Base-by-base conservation (phyloP, 1,140 invertebrate species). In the Drosophila melanogaster region DNA sequence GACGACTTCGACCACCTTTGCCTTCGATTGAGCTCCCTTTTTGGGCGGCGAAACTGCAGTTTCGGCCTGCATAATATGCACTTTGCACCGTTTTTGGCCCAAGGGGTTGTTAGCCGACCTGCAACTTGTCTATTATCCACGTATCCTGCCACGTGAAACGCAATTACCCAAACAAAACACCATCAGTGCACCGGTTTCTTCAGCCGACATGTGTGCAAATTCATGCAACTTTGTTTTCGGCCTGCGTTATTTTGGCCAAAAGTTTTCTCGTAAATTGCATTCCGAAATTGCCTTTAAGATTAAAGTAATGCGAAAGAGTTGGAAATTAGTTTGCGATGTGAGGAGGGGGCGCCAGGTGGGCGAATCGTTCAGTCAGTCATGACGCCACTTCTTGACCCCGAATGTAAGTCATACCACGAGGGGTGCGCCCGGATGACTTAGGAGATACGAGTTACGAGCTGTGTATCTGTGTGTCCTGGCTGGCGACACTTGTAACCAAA, bases 31-130 rank as follows among this genome's bases (percentile, higher is more conserved):
- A 30, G 26, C n/a, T 50, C 14, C 4, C 24, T 33, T 44, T 46
- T 47, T 15, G 24, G 47, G n/a, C n/a, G 47, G 26, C 47, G 47
- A 78, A 78, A 83, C 55, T 86, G 83, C 83, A 86, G 83, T 89
- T 87, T 86, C 62, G 75, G 75, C 50, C 75, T 81, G 79, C 83
- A 87, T 86, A 87, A 83, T 86, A 83, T 86, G 81, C 81, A 87
- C 70, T 81, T 83, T 81, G 74, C 49, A 26, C 40, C 56, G 33
- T 53, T 74, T 54, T 50, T 22, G 55, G 15, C 33, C 46, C 44
- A 47, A 51, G 70, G 74, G 73, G 60, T 70, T 69, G 65, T 40
- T 56, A 54, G 40, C 40, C 61, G 6, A 64, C 58, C 58, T 62
- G 61, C 67, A 74, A 69, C 64, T 77, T 80, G 74, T 64, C 60